Percentiles rank a stretch among this genome's conserved stretches.
phyloP scores from a whole-genome alignment of 2,797 vertebrate genomes.

The Anabas testudineus region DNA sequence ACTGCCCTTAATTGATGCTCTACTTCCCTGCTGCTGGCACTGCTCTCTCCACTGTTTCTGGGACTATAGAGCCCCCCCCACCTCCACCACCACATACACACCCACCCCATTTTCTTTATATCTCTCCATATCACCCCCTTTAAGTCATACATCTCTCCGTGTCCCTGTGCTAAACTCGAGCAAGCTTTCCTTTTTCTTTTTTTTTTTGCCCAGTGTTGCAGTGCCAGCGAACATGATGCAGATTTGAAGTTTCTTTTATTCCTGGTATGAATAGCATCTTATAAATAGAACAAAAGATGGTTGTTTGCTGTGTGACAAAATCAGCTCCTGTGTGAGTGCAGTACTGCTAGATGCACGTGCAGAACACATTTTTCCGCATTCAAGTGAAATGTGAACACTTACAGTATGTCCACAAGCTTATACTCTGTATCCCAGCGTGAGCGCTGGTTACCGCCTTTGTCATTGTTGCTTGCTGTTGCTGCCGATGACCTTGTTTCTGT shows the following conservation, averaged over 20 bases:
- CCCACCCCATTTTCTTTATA: constrained; percentile 12
- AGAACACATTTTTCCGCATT: neutral
- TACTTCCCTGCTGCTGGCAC: constrained; percentile 81
- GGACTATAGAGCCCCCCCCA: constrained; percentile 45
- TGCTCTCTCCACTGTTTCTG: constrained; percentile 75
- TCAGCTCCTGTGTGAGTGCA: constrained; percentile 32
- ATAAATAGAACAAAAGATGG: constrained; percentile 73
- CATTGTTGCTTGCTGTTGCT: neutral
- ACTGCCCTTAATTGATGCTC: constrained; percentile 86
- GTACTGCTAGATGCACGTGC: constrained; percentile 1
- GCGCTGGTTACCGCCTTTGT: constrained; percentile 7
- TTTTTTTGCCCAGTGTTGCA: neutral
- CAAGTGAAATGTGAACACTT: constrained; percentile 19
- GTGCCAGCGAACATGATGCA: constrained; percentile 10
- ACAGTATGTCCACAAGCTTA: constrained; percentile 19
- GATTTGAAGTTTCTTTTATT: constrained; percentile 38
- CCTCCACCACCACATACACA: too few species aligned
- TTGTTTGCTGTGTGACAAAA: constrained; percentile 57
- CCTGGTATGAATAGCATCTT: constrained; percentile 61
- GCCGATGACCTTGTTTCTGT: neutral
- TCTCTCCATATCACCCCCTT: constrained; percentile 27
- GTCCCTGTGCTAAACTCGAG: constrained; percentile 25
- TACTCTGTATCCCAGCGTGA: constrained; percentile 24
- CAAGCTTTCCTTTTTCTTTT: constrained; percentile 16
- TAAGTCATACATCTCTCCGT: constrained; percentile 18